Evolutionary conservation across 2,888 invertebrate species (phyloP).

Genomic region (Therioaphis trifolii): DNA sequence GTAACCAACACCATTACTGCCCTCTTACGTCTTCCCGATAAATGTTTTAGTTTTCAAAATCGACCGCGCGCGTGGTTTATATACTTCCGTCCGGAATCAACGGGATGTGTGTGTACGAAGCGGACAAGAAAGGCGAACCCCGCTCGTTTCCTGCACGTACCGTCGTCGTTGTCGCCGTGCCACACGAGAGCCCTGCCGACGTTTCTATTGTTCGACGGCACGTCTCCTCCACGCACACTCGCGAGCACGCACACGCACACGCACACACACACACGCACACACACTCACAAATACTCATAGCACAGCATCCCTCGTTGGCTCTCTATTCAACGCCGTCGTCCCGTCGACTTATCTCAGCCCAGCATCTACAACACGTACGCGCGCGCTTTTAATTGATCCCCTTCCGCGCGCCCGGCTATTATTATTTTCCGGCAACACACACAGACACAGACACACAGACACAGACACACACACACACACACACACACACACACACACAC

Average conservation of each 20-base stretch:
- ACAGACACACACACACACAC: too few species aligned
- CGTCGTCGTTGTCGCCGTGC: conserved; percentile 21
- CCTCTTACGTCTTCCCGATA: background rate
- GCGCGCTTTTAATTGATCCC: conserved; percentile 60
- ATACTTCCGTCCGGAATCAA: conserved; percentile 57
- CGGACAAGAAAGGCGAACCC: conserved; percentile 34
- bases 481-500: too few species aligned
- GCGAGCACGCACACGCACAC: background rate
- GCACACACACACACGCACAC: background rate
- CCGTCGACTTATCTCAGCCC: conserved; percentile 58
- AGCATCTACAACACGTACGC: conserved; percentile 61
- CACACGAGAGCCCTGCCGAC: conserved; percentile 44
- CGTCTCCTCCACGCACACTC: conserved; percentile 47
- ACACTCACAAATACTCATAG: background rate
- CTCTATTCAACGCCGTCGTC: conserved; percentile 48
- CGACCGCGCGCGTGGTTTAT: conserved; percentile 1
- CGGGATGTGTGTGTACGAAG: background rate
- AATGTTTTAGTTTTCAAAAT: background rate
- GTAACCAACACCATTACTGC: background rate
- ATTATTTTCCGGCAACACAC: conserved; percentile 33
- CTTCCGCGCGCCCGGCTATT: conserved; percentile 54
- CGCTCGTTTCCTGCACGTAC: conserved; percentile 26
- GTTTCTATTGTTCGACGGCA: conserved; percentile 57
- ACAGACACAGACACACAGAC: too few species aligned
- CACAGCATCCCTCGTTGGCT: conserved; percentile 49